Percentiles rank a stretch among this genome's conserved stretches.
Conservation (phyloP, 2,113 vertebrate species). For the Columba livia region DNA sequence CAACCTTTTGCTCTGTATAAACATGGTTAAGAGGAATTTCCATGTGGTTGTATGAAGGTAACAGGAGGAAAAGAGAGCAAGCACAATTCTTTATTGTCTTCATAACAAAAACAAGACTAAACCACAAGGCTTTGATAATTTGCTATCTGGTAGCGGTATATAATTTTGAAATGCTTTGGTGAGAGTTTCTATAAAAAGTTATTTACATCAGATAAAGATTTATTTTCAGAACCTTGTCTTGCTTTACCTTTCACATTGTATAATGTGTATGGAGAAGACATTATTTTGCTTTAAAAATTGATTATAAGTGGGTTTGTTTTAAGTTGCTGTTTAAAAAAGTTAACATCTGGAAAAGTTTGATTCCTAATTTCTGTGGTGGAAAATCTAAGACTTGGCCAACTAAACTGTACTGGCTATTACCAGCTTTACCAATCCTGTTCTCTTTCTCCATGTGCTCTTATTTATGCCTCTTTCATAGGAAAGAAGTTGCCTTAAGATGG, state of each 20-base stretch:
- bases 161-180: neutral
- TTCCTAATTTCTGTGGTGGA: neutral
- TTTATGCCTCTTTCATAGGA: slow-evolving; percentile 24
- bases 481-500: slow-evolving; percentile 10
- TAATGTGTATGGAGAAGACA: neutral
- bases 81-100: neutral
- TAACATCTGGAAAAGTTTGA: neutral
- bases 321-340: neutral
- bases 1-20: neutral
- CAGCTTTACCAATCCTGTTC: slow-evolving; percentile 9
- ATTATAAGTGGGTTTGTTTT: neutral
- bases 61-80: neutral
- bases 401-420: neutral
- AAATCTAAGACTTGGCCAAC: neutral
- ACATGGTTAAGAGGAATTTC: neutral
- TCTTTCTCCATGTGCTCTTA: slow-evolving; percentile 7
- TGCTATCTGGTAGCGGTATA: neutral
- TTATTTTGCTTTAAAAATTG: neutral
- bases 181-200: neutral
- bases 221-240: neutral
- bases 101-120: neutral
- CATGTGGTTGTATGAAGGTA: neutral
- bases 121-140: neutral
- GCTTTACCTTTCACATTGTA: neutral
- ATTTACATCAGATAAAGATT: neutral